phyloP scores from a whole-genome alignment of 2,888 invertebrate species.

The Miltochrista miniata region DNA sequence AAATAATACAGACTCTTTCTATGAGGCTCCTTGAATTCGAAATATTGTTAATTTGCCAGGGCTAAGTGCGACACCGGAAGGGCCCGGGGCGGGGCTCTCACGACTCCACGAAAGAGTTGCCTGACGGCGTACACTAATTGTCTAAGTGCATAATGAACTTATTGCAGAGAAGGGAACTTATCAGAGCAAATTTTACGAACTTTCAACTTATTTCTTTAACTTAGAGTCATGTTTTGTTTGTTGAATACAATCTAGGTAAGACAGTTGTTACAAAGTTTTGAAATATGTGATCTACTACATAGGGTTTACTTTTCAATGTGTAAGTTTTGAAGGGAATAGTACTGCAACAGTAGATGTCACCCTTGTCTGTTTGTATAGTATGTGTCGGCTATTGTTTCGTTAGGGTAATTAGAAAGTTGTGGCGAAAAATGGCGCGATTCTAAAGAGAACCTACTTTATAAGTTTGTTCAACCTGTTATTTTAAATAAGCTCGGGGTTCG shows the following conservation, averaged over 20 bases:
- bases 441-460: conserved; percentile 29
- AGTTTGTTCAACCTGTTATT: conserved; percentile 15
- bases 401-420: conserved; percentile 75
- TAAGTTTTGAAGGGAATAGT: conserved; percentile 40
- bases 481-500: too few relatives aligned
- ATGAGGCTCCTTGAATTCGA: conserved; percentile 22
- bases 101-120: conserved; percentile 48
- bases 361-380: conserved; percentile 58
- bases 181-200: conserved; percentile 14
- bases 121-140: conserved; percentile 78
- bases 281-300: not conserved
- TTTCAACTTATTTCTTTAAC: conserved; percentile 33
- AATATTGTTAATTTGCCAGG: conserved; percentile 2
- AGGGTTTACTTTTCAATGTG: conserved; percentile 34
- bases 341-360: conserved; percentile 56
- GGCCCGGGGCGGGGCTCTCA: conserved; percentile 48
- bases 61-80: conserved; percentile 64
- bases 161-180: conserved; percentile 60
- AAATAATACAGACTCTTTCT: not conserved
- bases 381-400: conserved; percentile 57
- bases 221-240: conserved; percentile 45
- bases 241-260: conserved; percentile 17
- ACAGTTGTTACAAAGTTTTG: conserved; percentile 1
- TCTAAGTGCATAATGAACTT: conserved; percentile 82
- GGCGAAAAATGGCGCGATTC: conserved; percentile 41